Conservation (phyloP, 1,140 invertebrate species). For the Zaprionus kolodkinae region DNA sequence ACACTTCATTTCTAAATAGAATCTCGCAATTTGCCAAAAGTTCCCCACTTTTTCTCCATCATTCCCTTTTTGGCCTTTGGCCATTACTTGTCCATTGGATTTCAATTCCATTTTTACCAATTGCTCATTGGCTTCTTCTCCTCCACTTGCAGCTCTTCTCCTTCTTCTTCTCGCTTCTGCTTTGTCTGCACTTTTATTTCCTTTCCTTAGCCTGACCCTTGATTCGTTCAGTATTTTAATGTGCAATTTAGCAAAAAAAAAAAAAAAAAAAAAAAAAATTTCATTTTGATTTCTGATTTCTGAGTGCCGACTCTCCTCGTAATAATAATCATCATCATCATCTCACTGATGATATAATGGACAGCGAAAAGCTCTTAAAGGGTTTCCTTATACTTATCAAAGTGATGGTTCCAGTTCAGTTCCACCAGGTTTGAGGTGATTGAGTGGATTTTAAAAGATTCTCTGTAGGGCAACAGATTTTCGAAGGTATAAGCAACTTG, state of each 20-base stretch:
- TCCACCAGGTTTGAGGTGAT: not conserved
- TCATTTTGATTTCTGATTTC: constrained; percentile 53
- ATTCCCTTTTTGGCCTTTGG: constrained; percentile 32
- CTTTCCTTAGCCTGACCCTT: not conserved
- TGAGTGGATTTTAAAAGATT: not conserved
- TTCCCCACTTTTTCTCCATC: constrained; percentile 17
- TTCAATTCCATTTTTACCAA: constrained; percentile 59
- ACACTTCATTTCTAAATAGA: constrained; percentile 77
- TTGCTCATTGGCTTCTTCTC: constrained; percentile 4
- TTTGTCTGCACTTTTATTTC: constrained; percentile 22
- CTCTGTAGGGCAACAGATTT: too few relatives aligned
- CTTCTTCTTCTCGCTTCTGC: not conserved
- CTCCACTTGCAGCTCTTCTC: not conserved
- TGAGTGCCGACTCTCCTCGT: constrained; percentile 10
- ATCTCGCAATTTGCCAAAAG: constrained; percentile 66
- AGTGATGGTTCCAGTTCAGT: not conserved
- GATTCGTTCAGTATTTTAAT: constrained; percentile 52
- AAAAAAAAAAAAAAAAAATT: constrained; percentile 4
- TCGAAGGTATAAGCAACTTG: too few relatives aligned
- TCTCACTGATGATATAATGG: constrained; percentile 17
- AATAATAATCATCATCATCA: constrained; percentile 20
- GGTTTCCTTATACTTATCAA: not conserved
- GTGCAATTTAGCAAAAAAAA: constrained; percentile 56
- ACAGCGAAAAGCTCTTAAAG: not conserved
- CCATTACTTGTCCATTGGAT: constrained; percentile 71